A percentile compares a stretch with the other conserved stretches of the same genome.
These are phyloP conservation scores for Anoplopoma fimbria DNA, from an alignment of 2,113 vertebrate genomes.

Conservation along the genomic window DNA sequence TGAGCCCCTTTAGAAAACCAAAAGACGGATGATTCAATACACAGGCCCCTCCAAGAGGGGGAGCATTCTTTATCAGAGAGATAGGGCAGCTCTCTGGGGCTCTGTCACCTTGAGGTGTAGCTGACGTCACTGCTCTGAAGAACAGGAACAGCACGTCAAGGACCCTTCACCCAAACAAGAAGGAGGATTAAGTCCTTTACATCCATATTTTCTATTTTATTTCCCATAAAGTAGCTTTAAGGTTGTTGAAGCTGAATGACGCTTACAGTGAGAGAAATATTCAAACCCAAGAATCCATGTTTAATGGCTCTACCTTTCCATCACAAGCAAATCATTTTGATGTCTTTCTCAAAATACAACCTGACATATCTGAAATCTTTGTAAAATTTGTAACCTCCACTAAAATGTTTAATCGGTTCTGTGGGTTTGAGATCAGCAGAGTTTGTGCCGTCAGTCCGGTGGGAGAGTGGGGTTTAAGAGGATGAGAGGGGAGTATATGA, in stretches of 20 bases:
- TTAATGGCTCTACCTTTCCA: neutral
- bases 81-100: constrained; percentile 61
- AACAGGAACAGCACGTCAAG: constrained; percentile 43
- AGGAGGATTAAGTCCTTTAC: constrained; percentile 19
- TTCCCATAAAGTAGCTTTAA: constrained; percentile 10
- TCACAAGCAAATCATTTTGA: neutral
- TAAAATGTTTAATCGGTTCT: neutral
- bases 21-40: constrained; percentile 22
- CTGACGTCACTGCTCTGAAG: constrained; percentile 69
- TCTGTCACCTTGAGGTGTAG: constrained; percentile 75
- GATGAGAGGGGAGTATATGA: constrained; percentile 8
- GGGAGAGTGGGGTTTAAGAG: neutral
- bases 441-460: neutral
- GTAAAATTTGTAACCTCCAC: neutral
- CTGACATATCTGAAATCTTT: neutral
- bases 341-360: neutral
- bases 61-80: constrained; percentile 62
- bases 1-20: constrained; percentile 16
- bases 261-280: neutral
- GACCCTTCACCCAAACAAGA: constrained; percentile 11
- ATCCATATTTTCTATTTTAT: neutral
- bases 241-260: neutral
- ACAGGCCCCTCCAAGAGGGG: constrained; percentile 1
- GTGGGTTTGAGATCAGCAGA: neutral
- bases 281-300: neutral